Percentiles rank a stretch among this genome's conserved stretches.
These are phyloP conservation scores for Uria lomvia DNA, from an alignment of 2,113 vertebrate genomes.

Conservation along the genomic window DNA sequence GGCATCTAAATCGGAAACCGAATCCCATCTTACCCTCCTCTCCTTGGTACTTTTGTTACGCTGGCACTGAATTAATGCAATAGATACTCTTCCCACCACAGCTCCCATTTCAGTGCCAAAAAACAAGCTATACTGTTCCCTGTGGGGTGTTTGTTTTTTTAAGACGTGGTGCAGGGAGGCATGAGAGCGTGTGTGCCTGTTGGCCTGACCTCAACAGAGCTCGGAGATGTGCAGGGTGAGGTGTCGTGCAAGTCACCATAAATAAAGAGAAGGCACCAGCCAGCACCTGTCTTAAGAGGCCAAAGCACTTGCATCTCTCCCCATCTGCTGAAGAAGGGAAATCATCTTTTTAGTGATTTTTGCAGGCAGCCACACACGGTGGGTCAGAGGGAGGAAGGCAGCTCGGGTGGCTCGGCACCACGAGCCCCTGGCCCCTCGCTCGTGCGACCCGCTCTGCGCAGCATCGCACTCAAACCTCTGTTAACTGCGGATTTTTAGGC, in stretches of 20 bases:
- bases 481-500: background rate
- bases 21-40: background rate
- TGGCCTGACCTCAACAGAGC: background rate
- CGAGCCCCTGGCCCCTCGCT: background rate
- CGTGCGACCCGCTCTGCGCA: background rate
- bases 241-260: background rate
- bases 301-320: background rate
- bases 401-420: background rate
- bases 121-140: background rate
- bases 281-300: background rate
- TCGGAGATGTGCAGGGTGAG: background rate
- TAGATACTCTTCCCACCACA: background rate
- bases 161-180: background rate
- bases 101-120: background rate
- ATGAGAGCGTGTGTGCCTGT: background rate
- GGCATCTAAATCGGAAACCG: background rate
- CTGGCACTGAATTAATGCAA: background rate
- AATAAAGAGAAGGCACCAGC: background rate
- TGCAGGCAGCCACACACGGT: fast-evolving
- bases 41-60: background rate
- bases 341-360: background rate
- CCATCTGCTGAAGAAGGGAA: background rate
- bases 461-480: background rate
- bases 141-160: background rate
- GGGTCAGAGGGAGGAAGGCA: background rate